Percentiles rank a stretch among this genome's conserved stretches.
Evolutionary conservation across 2,113 vertebrate genomes (phyloP).

Genomic region (Argyrosomus japonicus): DNA sequence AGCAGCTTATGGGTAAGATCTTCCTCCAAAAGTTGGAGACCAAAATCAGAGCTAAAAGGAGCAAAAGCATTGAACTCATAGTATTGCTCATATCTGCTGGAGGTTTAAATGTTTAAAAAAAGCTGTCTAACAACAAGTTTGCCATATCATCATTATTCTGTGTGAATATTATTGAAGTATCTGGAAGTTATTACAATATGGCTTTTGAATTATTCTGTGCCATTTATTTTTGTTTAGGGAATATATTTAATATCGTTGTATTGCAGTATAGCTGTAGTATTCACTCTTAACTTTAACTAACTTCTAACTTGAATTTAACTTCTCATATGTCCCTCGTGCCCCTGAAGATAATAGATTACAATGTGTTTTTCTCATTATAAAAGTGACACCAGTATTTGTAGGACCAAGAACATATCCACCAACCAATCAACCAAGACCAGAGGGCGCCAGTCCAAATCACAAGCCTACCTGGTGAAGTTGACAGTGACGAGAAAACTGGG

Average conservation of each 20-base stretch:
- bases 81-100: no score
- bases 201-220: not conserved
- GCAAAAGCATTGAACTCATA: no score
- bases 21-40: not conserved
- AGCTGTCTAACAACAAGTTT: not conserved
- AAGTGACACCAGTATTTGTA: not conserved
- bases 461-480: not conserved
- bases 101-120: no score
- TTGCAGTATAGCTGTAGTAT: not conserved
- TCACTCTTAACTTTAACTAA: not conserved
- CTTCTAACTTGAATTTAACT: no score
- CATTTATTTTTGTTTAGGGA: not conserved
- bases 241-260: not conserved
- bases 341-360: no score
- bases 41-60: not conserved
- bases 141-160: not conserved
- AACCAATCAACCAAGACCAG: no score
- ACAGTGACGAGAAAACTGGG: conserved; percentile 29
- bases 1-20: not conserved
- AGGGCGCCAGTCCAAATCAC: not conserved
- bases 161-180: not conserved
- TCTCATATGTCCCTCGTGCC: no score
- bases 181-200: not conserved
- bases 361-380: no score
- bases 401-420: no score